Evolutionary conservation across 2,797 vertebrate genomes (phyloP), one percentile per base, ranked within the genome.

Genomic region (Sternotherus odoratus): DNA sequence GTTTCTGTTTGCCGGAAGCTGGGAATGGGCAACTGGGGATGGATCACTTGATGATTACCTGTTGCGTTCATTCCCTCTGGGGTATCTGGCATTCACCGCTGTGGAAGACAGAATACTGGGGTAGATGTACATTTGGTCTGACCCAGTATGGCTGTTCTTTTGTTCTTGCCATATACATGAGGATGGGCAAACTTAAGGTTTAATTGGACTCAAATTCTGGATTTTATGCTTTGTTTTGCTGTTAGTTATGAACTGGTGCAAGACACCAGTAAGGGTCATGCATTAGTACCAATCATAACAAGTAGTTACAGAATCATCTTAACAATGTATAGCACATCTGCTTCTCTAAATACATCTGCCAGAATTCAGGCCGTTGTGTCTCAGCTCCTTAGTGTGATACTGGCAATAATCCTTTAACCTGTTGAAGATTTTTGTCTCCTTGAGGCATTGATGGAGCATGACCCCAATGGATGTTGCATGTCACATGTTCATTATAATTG

Each of bases 361-460:
- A 33, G 15, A 24, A 48, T 77, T 6, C 6, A 10, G 13, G 13
- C 36, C 21, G 30, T 60, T 88, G 43, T 43, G 11, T 82, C 69
- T 23, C 11, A 36, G 11, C 79, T 33, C 33, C 79, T 83, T 30
- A 66, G 33, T 75, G 28, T 56, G 28, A 66, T 21, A 12, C 33
- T 53, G 2, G 6, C 12, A 77, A 82, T 16, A 11, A 1, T 26
- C 36, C 30, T 83, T 30, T 50, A 85, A 10, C 4, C 24, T 77
- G 66, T 56, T 43, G 16, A 30, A 85, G 74, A 6, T 17, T 3
- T 77, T 79, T 69, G 57, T 69, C 13, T 77, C 79, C 6, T 28
- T 17, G 26, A 80, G 26, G 46, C 8, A 0, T 1, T 7, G 46
- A 13, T 54, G 36, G 53, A 50, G 5, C 30, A 19, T 15, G 16